Conservation (phyloP, 2,888 invertebrate genomes). For the Xestia xanthographa region DNA sequence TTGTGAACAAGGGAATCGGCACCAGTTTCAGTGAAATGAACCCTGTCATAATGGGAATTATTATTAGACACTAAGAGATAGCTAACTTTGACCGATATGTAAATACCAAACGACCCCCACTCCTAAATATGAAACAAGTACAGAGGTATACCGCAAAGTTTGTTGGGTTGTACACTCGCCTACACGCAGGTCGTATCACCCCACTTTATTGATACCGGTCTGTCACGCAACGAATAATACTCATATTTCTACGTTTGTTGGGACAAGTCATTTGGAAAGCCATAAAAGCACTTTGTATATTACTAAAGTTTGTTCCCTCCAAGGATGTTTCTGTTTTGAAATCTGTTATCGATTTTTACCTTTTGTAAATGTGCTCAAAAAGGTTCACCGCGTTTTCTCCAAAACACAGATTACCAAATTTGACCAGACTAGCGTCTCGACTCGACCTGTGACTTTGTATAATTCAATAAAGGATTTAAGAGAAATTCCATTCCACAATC, state of each 20-base stretch:
- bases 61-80: background rate
- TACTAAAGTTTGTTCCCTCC: constrained; percentile 25
- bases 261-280: constrained; percentile 52
- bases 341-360: constrained; percentile 20
- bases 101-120: constrained; percentile 3
- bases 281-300: constrained; percentile 54
- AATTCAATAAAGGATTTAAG: constrained; percentile 36
- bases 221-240: constrained; percentile 63
- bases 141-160: constrained; percentile 49
- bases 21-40: background rate
- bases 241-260: constrained; percentile 59
- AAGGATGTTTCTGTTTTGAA: constrained; percentile 39
- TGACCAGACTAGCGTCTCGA: constrained; percentile 19
- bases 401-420: constrained; percentile 1
- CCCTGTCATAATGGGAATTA: background rate
- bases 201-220: constrained; percentile 61
- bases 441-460: constrained; percentile 18
- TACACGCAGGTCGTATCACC: constrained; percentile 61
- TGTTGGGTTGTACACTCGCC: constrained; percentile 54
- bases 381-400: constrained; percentile 3
- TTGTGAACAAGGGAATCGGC: too few relatives aligned
- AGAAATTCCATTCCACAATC: constrained; percentile 33
- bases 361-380: constrained; percentile 7
- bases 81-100: background rate
- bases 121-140: constrained; percentile 36